Evolutionary conservation across 2,888 invertebrate genomes (phyloP).

Genomic region (Drosophila borborema): DNA sequence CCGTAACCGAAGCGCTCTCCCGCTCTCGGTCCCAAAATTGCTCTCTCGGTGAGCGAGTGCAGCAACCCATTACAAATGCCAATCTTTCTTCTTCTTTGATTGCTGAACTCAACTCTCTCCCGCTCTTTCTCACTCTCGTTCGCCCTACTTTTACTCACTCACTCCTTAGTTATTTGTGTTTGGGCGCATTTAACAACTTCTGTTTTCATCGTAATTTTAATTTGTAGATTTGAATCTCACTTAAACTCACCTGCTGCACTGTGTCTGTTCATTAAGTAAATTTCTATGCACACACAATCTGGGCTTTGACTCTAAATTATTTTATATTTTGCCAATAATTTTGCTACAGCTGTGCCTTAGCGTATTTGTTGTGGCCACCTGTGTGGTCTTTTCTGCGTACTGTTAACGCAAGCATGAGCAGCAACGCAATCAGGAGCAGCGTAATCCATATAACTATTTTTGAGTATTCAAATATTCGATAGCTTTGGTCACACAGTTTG

Average conservation of each 20-base stretch:
- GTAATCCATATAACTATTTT: background rate
- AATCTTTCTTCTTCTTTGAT: background rate
- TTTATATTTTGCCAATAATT: background rate
- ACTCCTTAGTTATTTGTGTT: slow-evolving; percentile 41
- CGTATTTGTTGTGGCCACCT: slow-evolving; percentile 23
- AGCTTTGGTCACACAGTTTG: slow-evolving; percentile 38
- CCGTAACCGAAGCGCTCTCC: background rate
- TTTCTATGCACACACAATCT: slow-evolving; percentile 19
- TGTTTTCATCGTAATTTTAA: background rate
- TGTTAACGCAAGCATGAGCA: slow-evolving; percentile 29
- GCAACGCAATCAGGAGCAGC: slow-evolving; percentile 1
- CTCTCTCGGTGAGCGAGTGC: background rate
- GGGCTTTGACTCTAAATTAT: background rate
- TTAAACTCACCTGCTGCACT: slow-evolving; percentile 46
- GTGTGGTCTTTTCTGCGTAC: background rate
- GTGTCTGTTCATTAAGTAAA: slow-evolving; percentile 37
- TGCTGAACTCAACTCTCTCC: background rate
- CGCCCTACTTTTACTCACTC: background rate
- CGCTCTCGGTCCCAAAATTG: background rate
- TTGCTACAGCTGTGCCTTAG: slow-evolving; percentile 25
- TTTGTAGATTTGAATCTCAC: background rate
- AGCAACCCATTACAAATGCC: background rate
- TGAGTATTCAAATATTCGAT: background rate
- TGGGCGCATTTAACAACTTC: slow-evolving; percentile 21
- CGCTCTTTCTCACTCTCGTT: background rate